Evolutionary conservation across 1,140 invertebrate genomes (phyloP).

Genomic region (Scaptomyza pallida): DNA sequence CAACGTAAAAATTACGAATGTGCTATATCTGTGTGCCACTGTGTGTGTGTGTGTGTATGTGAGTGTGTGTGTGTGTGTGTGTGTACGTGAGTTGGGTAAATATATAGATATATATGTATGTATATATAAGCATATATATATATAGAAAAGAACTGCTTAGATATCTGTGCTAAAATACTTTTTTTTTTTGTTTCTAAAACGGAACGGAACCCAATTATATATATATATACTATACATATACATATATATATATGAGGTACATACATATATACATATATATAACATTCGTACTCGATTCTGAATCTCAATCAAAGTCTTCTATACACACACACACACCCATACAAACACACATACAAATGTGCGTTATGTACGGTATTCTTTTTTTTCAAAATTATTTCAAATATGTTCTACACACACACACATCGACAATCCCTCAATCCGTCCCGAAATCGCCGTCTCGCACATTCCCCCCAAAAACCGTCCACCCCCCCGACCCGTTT

Average conservation of each 20-base stretch:
- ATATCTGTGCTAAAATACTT: conserved; percentile 43
- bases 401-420: conserved; percentile 67
- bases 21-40: conserved; percentile 55
- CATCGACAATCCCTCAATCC: conserved; percentile 28
- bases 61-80: conserved; percentile 31
- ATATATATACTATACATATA: conserved; percentile 16
- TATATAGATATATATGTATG: conserved; percentile 34
- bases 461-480: neutral
- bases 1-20: conserved; percentile 50
- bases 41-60: conserved; percentile 31
- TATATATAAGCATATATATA: conserved; percentile 22
- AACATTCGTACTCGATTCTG: conserved; percentile 25
- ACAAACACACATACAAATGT: conserved; percentile 34
- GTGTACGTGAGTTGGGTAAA: conserved; percentile 30
- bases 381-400: conserved; percentile 70
- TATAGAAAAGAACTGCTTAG: conserved; percentile 11
- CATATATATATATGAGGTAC: conserved; percentile 13
- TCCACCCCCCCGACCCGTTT: neutral
- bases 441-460: conserved; percentile 13
- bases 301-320: conserved; percentile 40
- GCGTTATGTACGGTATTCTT: conserved; percentile 6
- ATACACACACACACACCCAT: conserved; percentile 30
- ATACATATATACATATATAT: neutral
- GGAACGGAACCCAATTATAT: conserved; percentile 33
- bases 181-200: conserved; percentile 26